Percentiles rank a stretch among this genome's conserved stretches.
These are phyloP conservation scores for Noctua fimbriata DNA, from an alignment of 2,888 invertebrate genomes.

Conservation along the genomic window DNA sequence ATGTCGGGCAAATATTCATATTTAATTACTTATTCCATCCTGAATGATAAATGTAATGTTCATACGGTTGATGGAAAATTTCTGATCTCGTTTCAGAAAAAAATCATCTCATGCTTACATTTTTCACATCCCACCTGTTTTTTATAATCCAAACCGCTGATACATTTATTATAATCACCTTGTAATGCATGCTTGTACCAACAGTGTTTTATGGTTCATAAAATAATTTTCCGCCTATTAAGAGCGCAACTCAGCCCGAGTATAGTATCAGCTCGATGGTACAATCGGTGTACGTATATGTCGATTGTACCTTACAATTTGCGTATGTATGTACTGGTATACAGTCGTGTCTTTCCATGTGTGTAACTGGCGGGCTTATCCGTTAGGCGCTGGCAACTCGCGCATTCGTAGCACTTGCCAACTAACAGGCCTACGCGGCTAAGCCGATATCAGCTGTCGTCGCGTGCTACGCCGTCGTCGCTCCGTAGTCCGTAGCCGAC, in stretches of 20 bases:
- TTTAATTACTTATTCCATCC: conserved; percentile 22
- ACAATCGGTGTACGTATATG: conserved; percentile 12
- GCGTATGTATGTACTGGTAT: conserved; percentile 26
- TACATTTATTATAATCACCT: conserved; percentile 62
- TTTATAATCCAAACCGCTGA: conserved; percentile 60
- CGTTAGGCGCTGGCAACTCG: conserved; percentile 82
- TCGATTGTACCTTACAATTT: conserved; percentile 42
- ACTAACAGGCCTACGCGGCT: conserved; percentile 82
- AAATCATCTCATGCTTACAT: conserved; percentile 8
- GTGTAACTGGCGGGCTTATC: conserved; percentile 77
- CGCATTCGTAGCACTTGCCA: conserved; percentile 86
- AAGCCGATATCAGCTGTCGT: conserved; percentile 80
- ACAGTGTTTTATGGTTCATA: conserved; percentile 60
- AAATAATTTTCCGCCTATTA: conserved; percentile 65
- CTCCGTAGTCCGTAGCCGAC: conserved; percentile 78
- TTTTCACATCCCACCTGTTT: conserved; percentile 48
- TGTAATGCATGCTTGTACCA: conserved; percentile 51
- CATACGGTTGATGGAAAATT: conserved; percentile 26
- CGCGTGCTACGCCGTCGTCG: conserved; percentile 77
- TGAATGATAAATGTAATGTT: conserved; percentile 4
- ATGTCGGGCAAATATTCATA: conserved; percentile 13
- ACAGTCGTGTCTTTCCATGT: conserved; percentile 69
- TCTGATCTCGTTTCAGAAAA: conserved; percentile 8
- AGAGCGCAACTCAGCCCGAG: conserved; percentile 51
- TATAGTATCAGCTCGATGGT: conserved; percentile 31